Percentiles rank a stretch among this genome's conserved stretches.
Conservation (phyloP, 2,888 invertebrate species). For the Drosophila picticornis region DNA sequence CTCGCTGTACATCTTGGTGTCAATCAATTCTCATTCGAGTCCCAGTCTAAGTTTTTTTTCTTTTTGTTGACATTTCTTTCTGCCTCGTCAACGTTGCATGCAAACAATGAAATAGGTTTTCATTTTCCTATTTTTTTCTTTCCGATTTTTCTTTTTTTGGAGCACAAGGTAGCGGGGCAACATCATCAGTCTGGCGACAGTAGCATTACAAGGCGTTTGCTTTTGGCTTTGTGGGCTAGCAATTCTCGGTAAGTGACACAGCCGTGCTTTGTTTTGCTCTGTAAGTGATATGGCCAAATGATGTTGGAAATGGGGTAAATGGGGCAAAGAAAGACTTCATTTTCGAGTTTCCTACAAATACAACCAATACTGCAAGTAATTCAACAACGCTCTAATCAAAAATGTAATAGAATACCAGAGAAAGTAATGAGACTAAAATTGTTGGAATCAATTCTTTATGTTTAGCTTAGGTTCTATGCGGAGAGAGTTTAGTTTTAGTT, state of each 20-base stretch:
- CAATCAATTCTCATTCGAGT: slow-evolving; percentile 64
- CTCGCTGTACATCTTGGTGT: slow-evolving; percentile 56
- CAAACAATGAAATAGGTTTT: slow-evolving; percentile 62
- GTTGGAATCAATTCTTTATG: background rate
- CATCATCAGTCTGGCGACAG: slow-evolving; percentile 63
- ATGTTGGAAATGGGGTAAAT: slow-evolving; percentile 29
- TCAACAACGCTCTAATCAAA: background rate
- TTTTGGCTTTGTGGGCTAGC: slow-evolving; percentile 49
- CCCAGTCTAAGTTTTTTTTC: slow-evolving; percentile 18
- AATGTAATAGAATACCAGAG: background rate
- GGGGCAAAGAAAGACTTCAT: slow-evolving; percentile 13
- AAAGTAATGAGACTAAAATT: background rate
- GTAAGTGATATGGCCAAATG: slow-evolving; percentile 38
- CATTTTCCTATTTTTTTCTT: slow-evolving; percentile 8
- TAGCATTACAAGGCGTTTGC: slow-evolving; percentile 70
- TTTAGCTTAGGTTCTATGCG: background rate
- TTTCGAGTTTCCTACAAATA: slow-evolving; percentile 7
- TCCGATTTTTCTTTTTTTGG: slow-evolving; percentile 2
- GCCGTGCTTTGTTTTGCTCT: slow-evolving; percentile 25
- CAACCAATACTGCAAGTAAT: background rate
- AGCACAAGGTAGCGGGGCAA: slow-evolving; percentile 9
- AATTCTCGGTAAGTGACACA: slow-evolving; percentile 65
- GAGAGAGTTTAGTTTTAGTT: background rate
- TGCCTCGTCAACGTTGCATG: slow-evolving; percentile 72
- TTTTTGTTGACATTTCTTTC: slow-evolving; percentile 69